Base-by-base conservation (phyloP, 2,888 invertebrate genomes). In the Prenolepis imparis region DNA sequence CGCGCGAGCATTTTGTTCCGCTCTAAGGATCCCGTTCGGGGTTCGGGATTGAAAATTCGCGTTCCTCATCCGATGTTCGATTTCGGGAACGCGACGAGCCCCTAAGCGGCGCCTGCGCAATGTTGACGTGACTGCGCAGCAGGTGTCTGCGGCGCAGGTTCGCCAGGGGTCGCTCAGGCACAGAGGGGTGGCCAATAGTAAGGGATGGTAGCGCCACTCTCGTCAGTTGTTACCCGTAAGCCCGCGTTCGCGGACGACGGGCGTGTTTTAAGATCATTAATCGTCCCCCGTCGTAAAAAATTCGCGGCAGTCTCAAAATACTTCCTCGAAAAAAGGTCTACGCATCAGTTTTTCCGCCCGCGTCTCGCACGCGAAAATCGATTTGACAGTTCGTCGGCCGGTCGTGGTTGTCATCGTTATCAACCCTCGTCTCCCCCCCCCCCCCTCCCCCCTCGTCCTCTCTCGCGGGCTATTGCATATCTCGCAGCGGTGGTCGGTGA, bases 161-260 rank as follows among this genome's bases (percentile, higher is more conserved):
- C 88, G 85, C 44, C 86, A 90, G 91, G 91, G 91, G 92, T 86
- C 86, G 85, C 82, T 59, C 82, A 82, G 82, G 24, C 28, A 85
- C n/a, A n/a, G 28, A 86, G 86, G 64, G 72, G 87, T 84, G 87
- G 91, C 0, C 36, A 5, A 5, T 90, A 91, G 28, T 28, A 28
- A 3, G 93, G 92, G 92, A 92, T 88, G 92, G 88, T 83, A 91
- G 88, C 78, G 86, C 91, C 91, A 90, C 87, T 91, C 92, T 91
- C 92, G 90, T 90, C 93, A 94, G 94, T 94, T 94, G 94, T 94
- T 93, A 93, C 92, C 94, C 93, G 94, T 93, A 90, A 93, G 93
- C 91, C 94, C 94, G 94, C 93, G 94, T 91, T 93, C 93, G 94
- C 94, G 94, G 94, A 93, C 92, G 93, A 92, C 57, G 88, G 87